Evolutionary conservation across 1,140 invertebrate species (phyloP).

Genomic region (Scaptomyza montana): DNA sequence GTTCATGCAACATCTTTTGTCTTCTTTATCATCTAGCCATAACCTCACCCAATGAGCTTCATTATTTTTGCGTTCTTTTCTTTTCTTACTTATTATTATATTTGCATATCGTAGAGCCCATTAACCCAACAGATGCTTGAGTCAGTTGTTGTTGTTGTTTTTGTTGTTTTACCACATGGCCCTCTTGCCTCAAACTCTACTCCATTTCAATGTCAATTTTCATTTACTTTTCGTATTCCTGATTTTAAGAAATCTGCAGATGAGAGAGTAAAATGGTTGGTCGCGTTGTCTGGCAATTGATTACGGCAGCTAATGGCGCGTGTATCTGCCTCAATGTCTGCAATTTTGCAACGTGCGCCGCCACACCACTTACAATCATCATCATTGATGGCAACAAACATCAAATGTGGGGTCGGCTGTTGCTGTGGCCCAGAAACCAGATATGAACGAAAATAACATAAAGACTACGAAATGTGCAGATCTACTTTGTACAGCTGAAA

Average conservation of each 20-base stretch:
- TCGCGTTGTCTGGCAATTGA: constrained; percentile 61
- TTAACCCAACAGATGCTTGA: constrained; percentile 40
- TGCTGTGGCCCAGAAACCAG: constrained; percentile 47
- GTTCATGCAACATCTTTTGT: constrained; percentile 12
- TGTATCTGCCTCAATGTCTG: constrained; percentile 38
- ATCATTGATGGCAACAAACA: constrained; percentile 32
- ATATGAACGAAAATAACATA: constrained; percentile 30
- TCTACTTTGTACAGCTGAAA: constrained; percentile 18
- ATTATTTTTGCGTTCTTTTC: constrained; percentile 1
- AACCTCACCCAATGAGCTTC: constrained; percentile 31
- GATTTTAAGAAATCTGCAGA: constrained; percentile 51
- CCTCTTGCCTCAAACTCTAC: constrained; percentile 35
- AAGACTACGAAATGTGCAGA: neutral
- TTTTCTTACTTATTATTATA: constrained; percentile 6
- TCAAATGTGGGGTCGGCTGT: constrained; percentile 64
- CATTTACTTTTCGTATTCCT: constrained; percentile 56
- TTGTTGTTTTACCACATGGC: constrained; percentile 53
- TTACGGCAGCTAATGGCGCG: constrained; percentile 42
- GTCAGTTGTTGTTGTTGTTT: neutral
- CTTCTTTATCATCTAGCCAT: constrained; percentile 14
- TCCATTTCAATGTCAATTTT: constrained; percentile 74
- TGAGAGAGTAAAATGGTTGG: constrained; percentile 62
- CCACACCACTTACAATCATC: constrained; percentile 13
- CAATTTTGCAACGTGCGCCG: constrained; percentile 32
- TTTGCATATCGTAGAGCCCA: constrained; percentile 65